Evolutionary conservation across 2,797 vertebrate species (phyloP), one percentile per base, ranked within the genome.

Genomic region (Hippocampus kuda): DNA sequence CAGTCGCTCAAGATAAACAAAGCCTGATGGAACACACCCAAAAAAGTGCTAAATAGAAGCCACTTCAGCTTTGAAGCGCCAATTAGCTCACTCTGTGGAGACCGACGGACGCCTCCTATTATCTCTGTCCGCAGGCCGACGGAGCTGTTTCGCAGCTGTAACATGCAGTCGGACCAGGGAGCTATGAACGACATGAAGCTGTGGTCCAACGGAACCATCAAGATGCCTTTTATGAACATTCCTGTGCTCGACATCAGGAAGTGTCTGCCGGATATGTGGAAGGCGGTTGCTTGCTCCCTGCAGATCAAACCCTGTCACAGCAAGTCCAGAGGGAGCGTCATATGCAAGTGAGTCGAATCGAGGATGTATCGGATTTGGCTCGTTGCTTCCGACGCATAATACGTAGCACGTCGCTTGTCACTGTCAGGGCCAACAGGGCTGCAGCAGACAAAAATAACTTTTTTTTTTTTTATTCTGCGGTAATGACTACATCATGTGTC

Each of bases 271-370:
- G 94, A 98, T 85, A 95, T 94, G 92, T 99, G 97, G 97, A 99
- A 98, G 77, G 94, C 97, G 0, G 91, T 99, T 67, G 97, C 97
- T 71, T 99, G 97, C 65, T 93, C 93, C 0, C 88, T 99, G 71
- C 97, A 99, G 87, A 98, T 99, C 84, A 99, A 99, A 86, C 97
- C 97, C 59, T 99, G 97, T 81, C 94, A 95, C 82, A 96, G 95
- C 91, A 95, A 94, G 90, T 96, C 95, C 74, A 92, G 94, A 83
- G 94, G 94, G 63, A 98, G 93, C 61, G 89, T 96, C 80, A 98
- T 99, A 82, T 98, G 97, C 97, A 98, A 94, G 97, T 99, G 91
- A 79, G 94, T 88, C 38, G 5, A 51, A 16, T 46, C 13, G 3
- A 46, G 44, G 12, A 48, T 4, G 13, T 48, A 3, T 48, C 46